Evolutionary conservation across 2,113 vertebrate genomes (phyloP), one percentile per base, ranked within the genome.

Genomic region (Eulacestoma nigropectus): DNA sequence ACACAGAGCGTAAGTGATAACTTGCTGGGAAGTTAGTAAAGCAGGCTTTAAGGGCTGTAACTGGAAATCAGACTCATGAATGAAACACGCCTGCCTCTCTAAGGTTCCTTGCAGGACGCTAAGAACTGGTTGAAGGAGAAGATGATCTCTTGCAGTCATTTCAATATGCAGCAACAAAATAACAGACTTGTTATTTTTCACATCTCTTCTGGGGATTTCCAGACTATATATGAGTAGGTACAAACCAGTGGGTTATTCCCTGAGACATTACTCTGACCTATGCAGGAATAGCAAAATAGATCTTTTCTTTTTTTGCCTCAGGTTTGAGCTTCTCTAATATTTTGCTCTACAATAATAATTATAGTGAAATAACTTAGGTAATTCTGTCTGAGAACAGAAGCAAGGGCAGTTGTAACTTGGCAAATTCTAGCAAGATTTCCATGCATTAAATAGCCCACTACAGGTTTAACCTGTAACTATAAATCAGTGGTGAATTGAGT

Each of bases 211-310:
- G 21, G 21, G 13, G 16, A 46, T 42, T 64, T 74, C 17, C n/a
- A 77, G 46, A 29, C 22, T 37, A 1, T 26, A 8, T 14, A 8
- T 3, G 16, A 50, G 22, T 9, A 42, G 6, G 7, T 35, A 67
- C 8, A 67, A 67, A 73, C 15, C 9, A 64, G 12, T 2, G 1
- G 11, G 16, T 72, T 82, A 25, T 33, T 67, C 27, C 22, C 33
- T 0, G 0, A 70, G 44, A 39, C 5, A 17, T 13, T 72, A 30
- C 4, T 29, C 26, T 30, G 22, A 55, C 2, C 10, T 52, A 25
- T 25, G 68, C 30, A 53, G 47, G 11, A 79, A 82, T 0, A 65
- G 20, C 16, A 73, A 65, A 68, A 52, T 2, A 37, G 5, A 50
- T 50, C 3, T 49, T 20, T 3, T 42, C 2, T 39, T 23, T 22